Percentiles rank a stretch among this genome's conserved stretches.
Conservation (phyloP, 2,797 vertebrate species). For the Tangara arthus region DNA sequence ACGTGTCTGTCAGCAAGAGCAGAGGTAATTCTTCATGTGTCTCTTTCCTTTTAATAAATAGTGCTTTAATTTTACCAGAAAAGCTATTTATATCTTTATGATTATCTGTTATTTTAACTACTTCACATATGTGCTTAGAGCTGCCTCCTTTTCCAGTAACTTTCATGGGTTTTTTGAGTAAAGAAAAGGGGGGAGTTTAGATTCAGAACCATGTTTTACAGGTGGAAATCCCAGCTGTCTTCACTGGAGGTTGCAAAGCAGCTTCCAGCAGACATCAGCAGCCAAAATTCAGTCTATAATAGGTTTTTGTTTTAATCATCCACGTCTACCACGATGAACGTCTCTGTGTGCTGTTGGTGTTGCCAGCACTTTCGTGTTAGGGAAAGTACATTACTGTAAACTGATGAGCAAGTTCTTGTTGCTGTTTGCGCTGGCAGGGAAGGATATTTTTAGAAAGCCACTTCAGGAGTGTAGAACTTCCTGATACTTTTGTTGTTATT, state of each 20-base stretch:
- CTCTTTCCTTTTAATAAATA: not conserved
- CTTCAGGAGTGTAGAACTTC: conserved; percentile 5
- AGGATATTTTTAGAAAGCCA: conserved; percentile 1
- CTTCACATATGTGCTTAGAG: not conserved
- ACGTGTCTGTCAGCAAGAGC: not conserved
- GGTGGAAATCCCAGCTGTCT: not conserved
- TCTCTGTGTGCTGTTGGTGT: not conserved
- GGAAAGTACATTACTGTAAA: not conserved
- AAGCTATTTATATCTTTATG: not conserved
- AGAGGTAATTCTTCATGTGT: conserved; percentile 21
- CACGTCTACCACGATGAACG: not conserved
- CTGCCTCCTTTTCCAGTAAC: not conserved
- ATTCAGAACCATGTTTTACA: not conserved
- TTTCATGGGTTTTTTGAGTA: not conserved
- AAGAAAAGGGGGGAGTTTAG: not conserved
- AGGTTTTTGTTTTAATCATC: not conserved
- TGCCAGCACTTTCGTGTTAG: not conserved
- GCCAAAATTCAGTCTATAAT: not conserved
- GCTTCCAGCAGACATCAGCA: not conserved
- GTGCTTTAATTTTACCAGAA: not conserved
- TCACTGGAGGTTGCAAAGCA: not conserved
- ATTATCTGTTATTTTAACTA: not conserved
- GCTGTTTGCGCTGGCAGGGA: not conserved
- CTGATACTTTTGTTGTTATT: not conserved
- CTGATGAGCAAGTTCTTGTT: not conserved